Evolutionary conservation across 1,140 invertebrate genomes (phyloP).

Genomic region (Drosophila nasuta): DNA sequence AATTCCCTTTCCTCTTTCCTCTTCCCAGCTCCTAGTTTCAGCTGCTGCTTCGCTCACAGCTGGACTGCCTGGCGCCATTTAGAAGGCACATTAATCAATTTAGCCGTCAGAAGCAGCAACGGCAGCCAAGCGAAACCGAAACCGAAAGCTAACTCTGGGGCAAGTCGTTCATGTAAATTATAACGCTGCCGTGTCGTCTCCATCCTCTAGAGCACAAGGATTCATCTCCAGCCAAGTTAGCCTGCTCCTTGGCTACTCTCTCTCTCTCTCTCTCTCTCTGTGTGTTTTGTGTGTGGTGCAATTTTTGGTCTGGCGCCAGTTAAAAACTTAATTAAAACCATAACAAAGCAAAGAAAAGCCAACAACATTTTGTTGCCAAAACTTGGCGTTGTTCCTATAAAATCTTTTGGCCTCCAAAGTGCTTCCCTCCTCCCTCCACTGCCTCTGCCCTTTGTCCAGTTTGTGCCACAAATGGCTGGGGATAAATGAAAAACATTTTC

Average conservation of each 20-base stretch:
- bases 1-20: neutral
- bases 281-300: constrained; percentile 45
- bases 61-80: constrained; percentile 68
- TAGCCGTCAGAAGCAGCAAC: constrained; percentile 56
- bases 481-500: constrained; percentile 63
- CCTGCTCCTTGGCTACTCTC: neutral
- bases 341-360: constrained; percentile 68
- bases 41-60: neutral
- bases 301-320: constrained; percentile 74
- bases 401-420: constrained; percentile 56
- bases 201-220: constrained; percentile 2
- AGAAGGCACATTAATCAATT: constrained; percentile 79
- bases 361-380: constrained; percentile 54
- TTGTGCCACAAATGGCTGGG: neutral
- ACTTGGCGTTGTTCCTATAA: constrained; percentile 60
- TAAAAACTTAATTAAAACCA: constrained; percentile 82
- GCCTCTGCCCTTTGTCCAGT: constrained; percentile 1
- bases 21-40: neutral
- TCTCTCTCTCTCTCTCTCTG: no score
- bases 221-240: neutral
- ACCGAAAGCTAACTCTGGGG: constrained; percentile 62
- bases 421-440: neutral
- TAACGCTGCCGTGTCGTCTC: constrained; percentile 14
- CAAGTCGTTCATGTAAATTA: constrained; percentile 51
- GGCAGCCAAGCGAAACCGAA: constrained; percentile 75